Base-by-base conservation (phyloP, 2,888 invertebrate genomes). In the Andricus quercusramuli region DNA sequence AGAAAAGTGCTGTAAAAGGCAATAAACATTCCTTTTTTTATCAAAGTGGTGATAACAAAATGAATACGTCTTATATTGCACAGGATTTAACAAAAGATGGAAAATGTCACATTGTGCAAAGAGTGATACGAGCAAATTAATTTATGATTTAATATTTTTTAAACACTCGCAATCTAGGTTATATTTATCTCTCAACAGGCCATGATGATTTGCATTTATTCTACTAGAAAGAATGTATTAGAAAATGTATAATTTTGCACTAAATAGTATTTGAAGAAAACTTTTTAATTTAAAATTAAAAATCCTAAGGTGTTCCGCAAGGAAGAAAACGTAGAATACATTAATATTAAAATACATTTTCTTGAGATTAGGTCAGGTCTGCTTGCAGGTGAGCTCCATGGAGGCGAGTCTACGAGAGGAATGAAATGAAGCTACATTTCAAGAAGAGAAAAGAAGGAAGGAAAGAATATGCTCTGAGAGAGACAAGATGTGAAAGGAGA, bases 401-500 rank as follows among this genome's bases (percentile, higher is more conserved):
- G 29, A 70, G 56, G 32, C 29, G 32, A 74, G 56, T 56, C 74
- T 56, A 56, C 20, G 67, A 67, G 67, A n/a, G 41, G 22, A 74
- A 56, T 47, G 74, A 56, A 74, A 74, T 74, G 32, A 15, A 74
- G 56, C 74, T 74, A 56, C 74, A 74, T 37, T 32, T 74, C 51
- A 56, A 32, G 56, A 22, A 74, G 32, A 20, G 56, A 32, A 74
- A 51, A 13, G 56, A 62, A 74, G 56, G 32, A 32, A 32, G 70
- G 47, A 65, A n/a, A 65, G 37, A 78, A 56, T 67, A 64, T 67
- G 37, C 11, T 37, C 25, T 62, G 29, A 56, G 66, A 56, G 65
- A 77, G 78, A 78, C 56, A 78, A 77, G 78, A 78, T 78, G 78
- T 56, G 78, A 82, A 44, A 80, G 37, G 37, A 66, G 47, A 70